Evolutionary conservation across 1,140 invertebrate species (phyloP), one percentile per base, ranked within the genome.

Genomic region (Drosophila sturtevanti): DNA sequence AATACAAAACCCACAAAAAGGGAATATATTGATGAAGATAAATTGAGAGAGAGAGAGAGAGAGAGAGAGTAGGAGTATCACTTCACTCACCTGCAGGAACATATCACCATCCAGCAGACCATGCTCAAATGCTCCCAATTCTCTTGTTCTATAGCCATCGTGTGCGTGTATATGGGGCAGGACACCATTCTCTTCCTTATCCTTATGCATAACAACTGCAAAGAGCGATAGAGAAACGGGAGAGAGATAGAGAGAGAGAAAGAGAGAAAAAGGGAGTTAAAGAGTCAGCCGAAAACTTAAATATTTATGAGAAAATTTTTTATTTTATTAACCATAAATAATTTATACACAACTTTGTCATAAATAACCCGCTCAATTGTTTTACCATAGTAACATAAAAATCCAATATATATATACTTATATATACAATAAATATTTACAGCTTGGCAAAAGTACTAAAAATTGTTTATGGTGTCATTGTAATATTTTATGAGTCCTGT

Each of bases 171-270:
- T 92, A 76, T 92, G 92, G 63, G 91, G 91, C 69, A 94, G 92
- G 79, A 89, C 80, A 37, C 95, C 94, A 68, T 95, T 94, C 73
- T 97, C 96, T 79, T 97, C 96, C 90, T 97, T 97, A 85, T 97
- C 96, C 93, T 97, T 97, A 94, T 97, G 96, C 96, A 98, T 97
- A 86, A 97, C 96, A 92, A 97, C 97, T 98, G 95, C 2, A 96
- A 96, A 91, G 1, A n/a, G 51, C 38, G 52, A 27, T 2, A 22
- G 10, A 61, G 22, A 10, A n/a, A n/a, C n/a, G n/a, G n/a, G n/a
- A 56, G 7, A 48, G 27, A 55, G 6, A 37, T 4, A 35, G 63
- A 7, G 58, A 18, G 38, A 41, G 38, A n/a, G 12, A 41, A 16
- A 48, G 41, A 48, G 9, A 21, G n/a, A n/a, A n/a, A n/a, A n/a